Evolutionary conservation across 2,113 vertebrate genomes (phyloP).

Genomic region (Abramis brama): DNA sequence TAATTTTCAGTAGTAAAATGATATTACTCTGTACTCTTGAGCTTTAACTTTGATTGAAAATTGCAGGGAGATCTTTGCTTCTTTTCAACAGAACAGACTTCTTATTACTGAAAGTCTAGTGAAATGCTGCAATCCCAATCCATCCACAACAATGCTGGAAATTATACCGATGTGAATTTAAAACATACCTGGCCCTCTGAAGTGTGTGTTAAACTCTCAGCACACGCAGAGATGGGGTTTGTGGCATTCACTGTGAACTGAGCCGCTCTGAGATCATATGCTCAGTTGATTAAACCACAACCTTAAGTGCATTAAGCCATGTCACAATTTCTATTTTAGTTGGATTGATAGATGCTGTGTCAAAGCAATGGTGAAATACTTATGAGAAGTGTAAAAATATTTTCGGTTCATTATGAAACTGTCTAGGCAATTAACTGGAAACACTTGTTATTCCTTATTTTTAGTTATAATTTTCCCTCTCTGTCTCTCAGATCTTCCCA

Average conservation of each 20-base stretch:
- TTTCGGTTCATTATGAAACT: background rate
- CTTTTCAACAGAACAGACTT: background rate
- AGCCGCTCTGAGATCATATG: background rate
- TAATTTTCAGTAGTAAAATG: background rate
- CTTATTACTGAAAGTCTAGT: background rate
- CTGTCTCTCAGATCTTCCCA: conserved; percentile 84
- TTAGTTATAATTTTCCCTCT: conserved; percentile 30
- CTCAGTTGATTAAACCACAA: too few relatives aligned
- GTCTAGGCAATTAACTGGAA: background rate
- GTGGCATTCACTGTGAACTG: background rate
- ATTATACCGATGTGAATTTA: background rate
- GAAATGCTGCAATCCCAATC: background rate
- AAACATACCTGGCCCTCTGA: background rate
- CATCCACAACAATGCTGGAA: background rate
- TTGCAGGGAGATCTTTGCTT: background rate
- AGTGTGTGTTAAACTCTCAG: background rate
- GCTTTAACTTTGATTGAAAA: background rate
- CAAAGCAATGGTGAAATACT: background rate
- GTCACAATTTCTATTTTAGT: background rate
- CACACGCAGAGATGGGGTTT: background rate
- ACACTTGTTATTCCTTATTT: background rate
- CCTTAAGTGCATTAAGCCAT: background rate
- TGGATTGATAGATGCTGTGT: background rate
- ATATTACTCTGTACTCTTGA: background rate
- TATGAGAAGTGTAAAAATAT: background rate